Evolutionary conservation across 30 jellyfish, hydroid and myxozoan species (phyloP), one percentile per base, ranked within the genome.

Genomic region (Chironex yamaguchii): DNA sequence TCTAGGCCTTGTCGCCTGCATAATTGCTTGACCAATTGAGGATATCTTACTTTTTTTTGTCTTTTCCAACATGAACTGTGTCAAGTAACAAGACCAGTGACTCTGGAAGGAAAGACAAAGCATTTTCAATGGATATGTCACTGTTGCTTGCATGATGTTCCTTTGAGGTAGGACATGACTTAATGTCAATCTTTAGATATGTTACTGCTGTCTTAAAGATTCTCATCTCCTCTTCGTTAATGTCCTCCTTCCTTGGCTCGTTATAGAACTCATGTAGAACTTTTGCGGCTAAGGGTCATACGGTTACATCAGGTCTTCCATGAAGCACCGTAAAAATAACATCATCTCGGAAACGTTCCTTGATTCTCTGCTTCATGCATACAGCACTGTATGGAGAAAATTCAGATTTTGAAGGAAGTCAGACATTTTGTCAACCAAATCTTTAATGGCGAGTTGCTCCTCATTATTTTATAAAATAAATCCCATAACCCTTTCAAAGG

Each of bases 1-100:
- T 32, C 79, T 62, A 14, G 90, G 90, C 32, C 90, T 32, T 63
- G 90, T 58, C 81, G 84, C 90, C 79, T 78, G 90, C 79, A 78
- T 78, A n/a, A 78, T 78, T 54, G 90, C 81, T 78, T 78, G 84
- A 48, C 90, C 90, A 53, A 62, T 78, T 27, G 84, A 78, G 82
- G 90, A 50, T 26, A 78, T 78, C 84, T 78, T 78, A 23, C 11
- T 49, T n/a, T n/a, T n/a, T 48, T 33, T 62, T 78, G 35, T 75
- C 54, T 78, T 78, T 78, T 54, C 82, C 81, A 58, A 62, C 35
- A 17, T 53, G 67, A 48, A 78, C 34, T 54, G 66, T 29, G 54
- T 54, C 90, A 54, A 78, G 81, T 31, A 78, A 54, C 90, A 23
- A 4, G 63, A 53, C 36, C 77, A 78, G 62, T 33, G 90, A 78